Percentiles rank a stretch among this genome's conserved stretches.
Evolutionary conservation across 2,888 invertebrate species (phyloP).

Genomic region (Lymantria monacha): DNA sequence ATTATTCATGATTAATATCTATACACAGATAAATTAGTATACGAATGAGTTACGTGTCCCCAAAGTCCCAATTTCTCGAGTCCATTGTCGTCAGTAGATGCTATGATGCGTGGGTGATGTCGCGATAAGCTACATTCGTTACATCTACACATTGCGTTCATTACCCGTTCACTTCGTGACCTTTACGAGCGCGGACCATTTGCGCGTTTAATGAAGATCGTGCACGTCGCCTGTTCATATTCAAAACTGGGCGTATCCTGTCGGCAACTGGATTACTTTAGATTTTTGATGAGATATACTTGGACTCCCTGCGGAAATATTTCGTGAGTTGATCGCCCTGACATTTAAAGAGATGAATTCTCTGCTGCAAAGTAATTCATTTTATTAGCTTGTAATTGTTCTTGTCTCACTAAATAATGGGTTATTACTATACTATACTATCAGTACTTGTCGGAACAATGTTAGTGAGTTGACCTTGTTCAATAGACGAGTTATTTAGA

Average conservation of each 20-base stretch:
- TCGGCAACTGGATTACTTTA: conserved; percentile 47
- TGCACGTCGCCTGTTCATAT: conserved; percentile 45
- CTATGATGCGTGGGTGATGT: conserved; percentile 65
- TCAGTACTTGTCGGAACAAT: conserved; percentile 21
- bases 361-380: conserved; percentile 42
- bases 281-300: conserved; percentile 46
- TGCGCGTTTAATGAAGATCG: conserved; percentile 57
- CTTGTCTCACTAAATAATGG: conserved; percentile 43
- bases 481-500: conserved; percentile 14
- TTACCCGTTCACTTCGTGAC: conserved; percentile 49
- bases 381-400: conserved; percentile 49
- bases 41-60: conserved; percentile 46
- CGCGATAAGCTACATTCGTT: conserved; percentile 57
- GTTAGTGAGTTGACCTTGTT: conserved; percentile 15
- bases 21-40: conserved; percentile 35
- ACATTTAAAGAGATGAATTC: conserved; percentile 42
- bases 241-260: conserved; percentile 42
- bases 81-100: conserved; percentile 56
- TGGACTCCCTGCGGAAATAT: conserved; percentile 45
- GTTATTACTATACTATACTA: conserved; percentile 28
- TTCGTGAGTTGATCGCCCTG: conserved; percentile 39
- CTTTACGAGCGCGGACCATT: conserved; percentile 42
- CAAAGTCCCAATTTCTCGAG: conserved; percentile 54
- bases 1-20: not conserved
- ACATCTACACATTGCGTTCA: conserved; percentile 49